Evolutionary conservation across 1,140 invertebrate genomes (phyloP).

Genomic region (Drusus annulatus): DNA sequence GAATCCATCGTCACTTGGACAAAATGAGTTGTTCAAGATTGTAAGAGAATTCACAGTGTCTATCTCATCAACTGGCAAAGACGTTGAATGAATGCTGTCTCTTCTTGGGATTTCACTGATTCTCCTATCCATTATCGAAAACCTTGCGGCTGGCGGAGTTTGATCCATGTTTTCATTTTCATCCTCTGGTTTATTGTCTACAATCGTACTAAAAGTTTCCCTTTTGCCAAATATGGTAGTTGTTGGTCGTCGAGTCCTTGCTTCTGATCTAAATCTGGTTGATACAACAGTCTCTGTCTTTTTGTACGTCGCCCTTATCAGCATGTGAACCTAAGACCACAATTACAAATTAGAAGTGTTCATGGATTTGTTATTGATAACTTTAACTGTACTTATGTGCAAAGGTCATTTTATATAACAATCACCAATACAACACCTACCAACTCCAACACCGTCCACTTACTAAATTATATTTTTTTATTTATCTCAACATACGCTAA

Average conservation of each 20-base stretch:
- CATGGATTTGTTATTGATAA: too few species aligned
- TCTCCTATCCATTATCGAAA: neutral
- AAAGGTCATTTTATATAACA: too few species aligned
- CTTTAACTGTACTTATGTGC: too few species aligned
- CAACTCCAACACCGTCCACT: too few species aligned
- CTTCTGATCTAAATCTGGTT: constrained; percentile 62
- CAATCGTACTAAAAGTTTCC: constrained; percentile 64
- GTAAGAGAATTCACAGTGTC: constrained; percentile 16
- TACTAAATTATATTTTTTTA: too few species aligned
- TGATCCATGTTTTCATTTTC: constrained; percentile 61
- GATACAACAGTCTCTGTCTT: constrained; percentile 67
- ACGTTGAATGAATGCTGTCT: neutral
- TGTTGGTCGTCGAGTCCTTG: constrained; percentile 60
- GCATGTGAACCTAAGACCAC: constrained; percentile 63
- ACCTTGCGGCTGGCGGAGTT: neutral
- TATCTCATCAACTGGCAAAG: too few species aligned
- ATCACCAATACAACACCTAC: too few species aligned
- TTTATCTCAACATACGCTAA: too few species aligned
- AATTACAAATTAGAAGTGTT: neutral
- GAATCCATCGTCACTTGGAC: constrained; percentile 31
- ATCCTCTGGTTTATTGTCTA: constrained; percentile 60
- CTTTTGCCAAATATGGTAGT: constrained; percentile 61
- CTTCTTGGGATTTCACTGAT: neutral
- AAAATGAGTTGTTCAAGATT: constrained; percentile 23
- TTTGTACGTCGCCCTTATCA: constrained; percentile 66